Percentiles rank a stretch among this genome's conserved stretches.
Conservation (phyloP, 2,797 vertebrate genomes). For the Miichthys miiuy region DNA sequence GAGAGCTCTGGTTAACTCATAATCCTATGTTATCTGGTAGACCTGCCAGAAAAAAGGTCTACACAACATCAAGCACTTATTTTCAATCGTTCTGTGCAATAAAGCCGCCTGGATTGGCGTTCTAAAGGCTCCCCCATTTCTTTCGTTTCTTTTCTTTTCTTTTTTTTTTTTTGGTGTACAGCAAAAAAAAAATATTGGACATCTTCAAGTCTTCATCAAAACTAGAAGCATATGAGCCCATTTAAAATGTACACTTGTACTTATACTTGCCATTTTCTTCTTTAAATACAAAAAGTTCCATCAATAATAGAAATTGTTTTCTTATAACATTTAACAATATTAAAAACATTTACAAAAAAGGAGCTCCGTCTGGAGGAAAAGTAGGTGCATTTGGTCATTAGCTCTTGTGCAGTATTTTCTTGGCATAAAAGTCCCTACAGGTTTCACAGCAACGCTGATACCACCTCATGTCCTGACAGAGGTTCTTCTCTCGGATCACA, state of each 20-base stretch:
- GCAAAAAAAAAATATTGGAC: slow-evolving; percentile 66
- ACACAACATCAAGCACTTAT: slow-evolving; percentile 43
- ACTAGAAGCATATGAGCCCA: slow-evolving; percentile 76
- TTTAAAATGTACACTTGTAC: slow-evolving; percentile 62
- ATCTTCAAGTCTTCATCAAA: slow-evolving; percentile 83
- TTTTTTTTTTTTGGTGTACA: slow-evolving; percentile 60
- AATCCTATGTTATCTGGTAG: slow-evolving; percentile 24
- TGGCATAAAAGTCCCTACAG: slow-evolving; percentile 97
- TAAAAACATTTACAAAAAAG: slow-evolving; percentile 68
- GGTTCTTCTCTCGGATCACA: slow-evolving; percentile 95
- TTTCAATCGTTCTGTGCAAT: slow-evolving; percentile 69
- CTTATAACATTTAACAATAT: slow-evolving; percentile 49
- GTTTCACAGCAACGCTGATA: slow-evolving; percentile 98
- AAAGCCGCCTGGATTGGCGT: slow-evolving; percentile 53
- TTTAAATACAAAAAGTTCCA: slow-evolving; percentile 64
- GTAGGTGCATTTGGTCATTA: slow-evolving; percentile 77
- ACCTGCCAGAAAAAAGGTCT: slow-evolving; percentile 42
- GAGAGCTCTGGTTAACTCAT: slow-evolving; percentile 30
- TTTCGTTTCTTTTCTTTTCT: background rate
- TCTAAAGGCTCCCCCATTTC: slow-evolving; percentile 56
- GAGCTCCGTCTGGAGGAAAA: slow-evolving; percentile 29
- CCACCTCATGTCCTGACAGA: slow-evolving; percentile 98
- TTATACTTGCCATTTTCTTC: slow-evolving; percentile 48
- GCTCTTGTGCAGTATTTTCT: slow-evolving; percentile 89
- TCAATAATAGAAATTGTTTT: slow-evolving; percentile 51